These are phyloP conservation scores for Oxycera nigricornis DNA, from an alignment of 2,888 invertebrate species.

Conservation along the genomic window DNA sequence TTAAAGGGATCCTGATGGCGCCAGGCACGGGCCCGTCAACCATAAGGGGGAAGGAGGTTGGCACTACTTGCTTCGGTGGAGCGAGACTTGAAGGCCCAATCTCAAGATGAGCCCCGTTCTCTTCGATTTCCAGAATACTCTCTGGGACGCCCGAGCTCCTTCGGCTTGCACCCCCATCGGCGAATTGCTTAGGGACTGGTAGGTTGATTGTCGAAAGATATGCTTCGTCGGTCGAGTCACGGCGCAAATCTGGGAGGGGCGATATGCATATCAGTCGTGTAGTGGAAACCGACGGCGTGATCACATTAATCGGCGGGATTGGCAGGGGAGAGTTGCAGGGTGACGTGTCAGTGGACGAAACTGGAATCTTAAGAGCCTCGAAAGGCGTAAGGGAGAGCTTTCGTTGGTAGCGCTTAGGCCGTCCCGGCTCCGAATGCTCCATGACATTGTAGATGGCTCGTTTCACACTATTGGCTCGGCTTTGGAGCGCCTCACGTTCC, in stretches of 20 bases:
- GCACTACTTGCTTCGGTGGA: neutral
- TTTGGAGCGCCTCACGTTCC: slow-evolving; percentile 67
- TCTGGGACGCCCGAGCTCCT: slow-evolving; percentile 64
- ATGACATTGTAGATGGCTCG: slow-evolving; percentile 81
- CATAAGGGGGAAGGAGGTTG: slow-evolving; percentile 48
- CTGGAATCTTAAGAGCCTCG: slow-evolving; percentile 57
- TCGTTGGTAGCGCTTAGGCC: slow-evolving; percentile 64
- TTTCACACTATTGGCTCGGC: slow-evolving; percentile 82
- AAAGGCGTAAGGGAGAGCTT: slow-evolving; percentile 60
- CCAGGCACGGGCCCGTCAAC: slow-evolving; percentile 52
- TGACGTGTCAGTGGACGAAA: slow-evolving; percentile 57
- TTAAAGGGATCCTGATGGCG: no score
- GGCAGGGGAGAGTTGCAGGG: slow-evolving; percentile 59
- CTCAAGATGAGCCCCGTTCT: slow-evolving; percentile 51
- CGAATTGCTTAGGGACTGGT: slow-evolving; percentile 83
- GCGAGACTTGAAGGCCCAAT: neutral
- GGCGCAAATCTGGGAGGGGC: slow-evolving; percentile 70
- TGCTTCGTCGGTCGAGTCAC: slow-evolving; percentile 69
- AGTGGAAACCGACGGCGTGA: slow-evolving; percentile 60
- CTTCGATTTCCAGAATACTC: slow-evolving; percentile 53
- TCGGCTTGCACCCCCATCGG: slow-evolving; percentile 78
- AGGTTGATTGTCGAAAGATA: slow-evolving; percentile 62
- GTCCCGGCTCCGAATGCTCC: slow-evolving; percentile 74
- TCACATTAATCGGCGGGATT: slow-evolving; percentile 58
- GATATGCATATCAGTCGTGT: slow-evolving; percentile 69